A percentile compares a stretch with the other conserved stretches of the same genome.
Conservation (phyloP, 2,888 invertebrate species). For the Ceramica pisi region DNA sequence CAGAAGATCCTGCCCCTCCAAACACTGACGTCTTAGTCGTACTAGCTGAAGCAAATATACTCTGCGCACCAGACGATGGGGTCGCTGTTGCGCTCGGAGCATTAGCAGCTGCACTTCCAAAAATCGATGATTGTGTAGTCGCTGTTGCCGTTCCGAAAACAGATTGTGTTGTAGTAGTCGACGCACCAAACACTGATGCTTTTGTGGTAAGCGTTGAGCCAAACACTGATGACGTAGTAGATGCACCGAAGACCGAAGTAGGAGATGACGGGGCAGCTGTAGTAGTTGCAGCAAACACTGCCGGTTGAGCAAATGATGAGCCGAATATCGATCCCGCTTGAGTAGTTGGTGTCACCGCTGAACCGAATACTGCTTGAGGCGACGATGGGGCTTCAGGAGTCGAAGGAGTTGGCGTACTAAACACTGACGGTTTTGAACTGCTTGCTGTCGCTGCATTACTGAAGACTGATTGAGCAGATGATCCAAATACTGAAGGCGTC, state of each 20-base stretch:
- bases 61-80: slow-evolving; percentile 50
- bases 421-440: slow-evolving; percentile 64
- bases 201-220: slow-evolving; percentile 67
- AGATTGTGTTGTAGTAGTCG: slow-evolving; percentile 65
- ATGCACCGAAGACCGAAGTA: slow-evolving; percentile 67
- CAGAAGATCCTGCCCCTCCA: slow-evolving; percentile 58
- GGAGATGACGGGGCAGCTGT: slow-evolving; percentile 56
- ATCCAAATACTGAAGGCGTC: slow-evolving; percentile 62
- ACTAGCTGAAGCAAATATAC: slow-evolving; percentile 51
- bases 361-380: slow-evolving; percentile 63
- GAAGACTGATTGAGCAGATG: slow-evolving; percentile 63
- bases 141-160: slow-evolving; percentile 62
- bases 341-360: slow-evolving; percentile 41
- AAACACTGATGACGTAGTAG: slow-evolving; percentile 72
- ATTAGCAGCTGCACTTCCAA: slow-evolving; percentile 58
- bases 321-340: slow-evolving; percentile 56
- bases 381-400: slow-evolving; percentile 65
- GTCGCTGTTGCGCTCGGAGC: slow-evolving; percentile 56
- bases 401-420: slow-evolving; percentile 67
- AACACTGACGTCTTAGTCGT: slow-evolving; percentile 67
- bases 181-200: slow-evolving; percentile 51
- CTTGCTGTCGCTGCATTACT: slow-evolving; percentile 43
- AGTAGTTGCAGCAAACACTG: slow-evolving; percentile 68
- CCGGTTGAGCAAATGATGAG: slow-evolving; percentile 65
- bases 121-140: slow-evolving; percentile 61